Evolutionary conservation across 2,113 vertebrate species (phyloP).

Genomic region (Casuarius casuarius): DNA sequence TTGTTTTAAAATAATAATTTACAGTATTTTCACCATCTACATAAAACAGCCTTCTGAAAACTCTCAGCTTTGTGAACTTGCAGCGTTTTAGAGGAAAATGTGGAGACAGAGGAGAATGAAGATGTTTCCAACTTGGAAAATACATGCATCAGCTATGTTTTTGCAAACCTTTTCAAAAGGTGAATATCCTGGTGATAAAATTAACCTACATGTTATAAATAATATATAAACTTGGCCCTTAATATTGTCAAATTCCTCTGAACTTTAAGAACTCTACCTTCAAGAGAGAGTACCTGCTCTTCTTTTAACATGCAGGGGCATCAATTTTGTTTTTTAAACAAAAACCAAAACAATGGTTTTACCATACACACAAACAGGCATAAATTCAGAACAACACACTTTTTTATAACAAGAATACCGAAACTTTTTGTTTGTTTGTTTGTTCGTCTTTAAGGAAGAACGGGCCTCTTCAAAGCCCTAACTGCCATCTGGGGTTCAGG

Average conservation of each 20-base stretch:
- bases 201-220: background rate
- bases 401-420: background rate
- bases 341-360: background rate
- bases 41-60: background rate
- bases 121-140: background rate
- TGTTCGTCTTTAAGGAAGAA: background rate
- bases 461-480: background rate
- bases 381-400: background rate
- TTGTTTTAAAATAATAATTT: background rate
- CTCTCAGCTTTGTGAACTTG: background rate
- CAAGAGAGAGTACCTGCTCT: background rate
- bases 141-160: background rate
- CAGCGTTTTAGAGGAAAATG: background rate
- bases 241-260: background rate
- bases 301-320: background rate
- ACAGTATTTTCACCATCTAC: background rate
- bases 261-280: background rate
- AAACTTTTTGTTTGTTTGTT: no score
- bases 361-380: background rate
- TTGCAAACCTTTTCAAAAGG: background rate
- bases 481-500: background rate
- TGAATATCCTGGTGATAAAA: background rate
- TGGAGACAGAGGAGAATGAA: background rate
- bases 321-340: background rate
- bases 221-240: background rate